A percentile compares a stretch with the other conserved stretches of the same genome.
Conservation (phyloP, 2,113 vertebrate species). For the Gracilinanus agilis region DNA sequence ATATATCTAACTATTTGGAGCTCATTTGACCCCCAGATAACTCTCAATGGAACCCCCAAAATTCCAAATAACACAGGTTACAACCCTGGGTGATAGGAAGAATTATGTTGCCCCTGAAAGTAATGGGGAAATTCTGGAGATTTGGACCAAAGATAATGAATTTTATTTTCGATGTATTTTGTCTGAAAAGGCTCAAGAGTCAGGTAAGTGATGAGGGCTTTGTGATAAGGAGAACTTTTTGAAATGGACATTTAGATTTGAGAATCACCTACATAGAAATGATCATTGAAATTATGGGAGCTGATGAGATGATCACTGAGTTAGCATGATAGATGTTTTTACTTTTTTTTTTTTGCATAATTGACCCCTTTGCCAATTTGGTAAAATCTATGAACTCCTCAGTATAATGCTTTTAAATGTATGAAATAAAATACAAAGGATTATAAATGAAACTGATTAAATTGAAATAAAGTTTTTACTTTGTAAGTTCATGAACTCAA, state of each 20-base stretch:
- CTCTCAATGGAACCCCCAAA: no score
- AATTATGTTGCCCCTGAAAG: not conserved
- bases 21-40: no score
- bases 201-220: not conserved
- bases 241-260: not conserved
- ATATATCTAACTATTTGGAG: no score
- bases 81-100: not conserved
- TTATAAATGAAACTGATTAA: not conserved
- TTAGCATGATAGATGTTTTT: not conserved
- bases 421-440: not conserved
- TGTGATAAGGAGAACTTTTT: not conserved
- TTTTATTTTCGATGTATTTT: not conserved
- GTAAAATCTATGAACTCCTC: not conserved
- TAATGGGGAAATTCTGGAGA: not conserved
- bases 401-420: not conserved
- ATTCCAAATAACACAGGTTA: no score
- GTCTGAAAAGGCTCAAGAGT: not conserved
- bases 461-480: not conserved
- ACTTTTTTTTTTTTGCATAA: not conserved
- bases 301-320: not conserved
- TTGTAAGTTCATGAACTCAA: not conserved
- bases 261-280: not conserved
- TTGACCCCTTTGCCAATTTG: not conserved
- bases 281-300: conserved; percentile 18
- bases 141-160: not conserved